Conservation (phyloP, 2,888 invertebrate genomes). For the Hesperia comma region DNA sequence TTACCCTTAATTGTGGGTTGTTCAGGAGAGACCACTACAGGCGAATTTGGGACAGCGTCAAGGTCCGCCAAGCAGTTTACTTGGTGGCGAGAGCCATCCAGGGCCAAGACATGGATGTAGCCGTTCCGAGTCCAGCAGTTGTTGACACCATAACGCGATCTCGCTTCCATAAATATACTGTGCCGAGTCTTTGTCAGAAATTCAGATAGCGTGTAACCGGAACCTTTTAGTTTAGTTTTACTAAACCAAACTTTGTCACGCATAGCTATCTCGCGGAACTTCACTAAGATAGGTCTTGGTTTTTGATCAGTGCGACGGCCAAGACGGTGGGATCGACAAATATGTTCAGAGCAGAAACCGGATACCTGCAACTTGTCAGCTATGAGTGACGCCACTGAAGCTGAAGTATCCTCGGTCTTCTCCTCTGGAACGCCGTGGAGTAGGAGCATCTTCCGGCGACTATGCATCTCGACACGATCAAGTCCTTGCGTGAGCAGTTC, state of each 20-base stretch:
- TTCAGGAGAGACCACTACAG: neutral
- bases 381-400: neutral
- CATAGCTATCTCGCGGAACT: no score
- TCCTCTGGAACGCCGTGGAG: constrained; percentile 37
- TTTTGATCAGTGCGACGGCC: no score
- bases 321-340: constrained; percentile 25
- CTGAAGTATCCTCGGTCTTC: constrained; percentile 18
- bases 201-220: constrained; percentile 33
- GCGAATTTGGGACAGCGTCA: neutral
- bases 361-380: constrained; percentile 20
- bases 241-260: no score
- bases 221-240: constrained; percentile 29
- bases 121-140: constrained; percentile 38
- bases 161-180: constrained; percentile 25
- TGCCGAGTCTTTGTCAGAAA: constrained; percentile 35
- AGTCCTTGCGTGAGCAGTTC: constrained; percentile 15
- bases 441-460: constrained; percentile 37
- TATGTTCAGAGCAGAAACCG: constrained; percentile 1
- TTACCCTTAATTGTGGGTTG: no score
- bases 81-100: constrained; percentile 27
- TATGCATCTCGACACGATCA: constrained; percentile 35
- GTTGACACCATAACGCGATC: constrained; percentile 22
- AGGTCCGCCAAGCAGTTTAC: constrained; percentile 22
- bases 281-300: constrained; percentile 15
- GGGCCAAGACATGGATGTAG: constrained; percentile 14